Percentiles rank a stretch among this genome's conserved stretches.
phyloP scores from a whole-genome alignment of 2,888 invertebrate genomes.

The Morpho helenor region DNA sequence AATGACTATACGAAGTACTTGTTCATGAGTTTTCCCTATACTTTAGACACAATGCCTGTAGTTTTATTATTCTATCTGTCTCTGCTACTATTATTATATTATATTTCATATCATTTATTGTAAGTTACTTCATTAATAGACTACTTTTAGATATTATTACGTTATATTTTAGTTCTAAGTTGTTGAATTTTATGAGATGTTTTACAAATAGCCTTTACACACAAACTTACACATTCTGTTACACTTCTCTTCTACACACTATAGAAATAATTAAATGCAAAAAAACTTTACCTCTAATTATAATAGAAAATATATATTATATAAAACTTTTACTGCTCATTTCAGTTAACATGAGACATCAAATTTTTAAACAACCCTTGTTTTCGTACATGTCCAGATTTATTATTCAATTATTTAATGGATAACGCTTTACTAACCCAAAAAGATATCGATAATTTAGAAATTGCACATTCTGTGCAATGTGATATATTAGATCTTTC shows the following conservation, averaged over 20 bases:
- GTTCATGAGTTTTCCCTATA: too few species aligned
- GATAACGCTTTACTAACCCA: not conserved
- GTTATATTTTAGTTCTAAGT: too few species aligned
- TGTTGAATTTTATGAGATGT: too few species aligned
- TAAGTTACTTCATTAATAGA: not conserved
- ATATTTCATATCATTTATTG: not conserved
- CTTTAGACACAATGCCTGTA: too few species aligned
- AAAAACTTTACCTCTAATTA: too few species aligned
- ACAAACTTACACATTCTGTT: too few species aligned
- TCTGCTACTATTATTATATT: not conserved
- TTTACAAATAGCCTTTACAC: too few species aligned
- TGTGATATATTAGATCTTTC: slow-evolving; percentile 7
- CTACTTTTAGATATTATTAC: not conserved
- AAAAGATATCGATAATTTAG: not conserved
- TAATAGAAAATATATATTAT: too few species aligned
- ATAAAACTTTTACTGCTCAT: too few species aligned
- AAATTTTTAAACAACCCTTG: too few species aligned
- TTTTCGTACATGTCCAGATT: too few species aligned
- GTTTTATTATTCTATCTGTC: not conserved
- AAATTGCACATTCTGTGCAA: not conserved
- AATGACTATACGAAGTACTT: not conserved
- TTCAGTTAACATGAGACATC: too few species aligned
- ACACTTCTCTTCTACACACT: not conserved
- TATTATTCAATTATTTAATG: not conserved
- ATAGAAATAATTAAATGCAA: not conserved